These are phyloP conservation scores for Strongylocentrotus purpuratus DNA, from an alignment of 35 echinoderm and acorn worm species.

Conservation along the genomic window DNA sequence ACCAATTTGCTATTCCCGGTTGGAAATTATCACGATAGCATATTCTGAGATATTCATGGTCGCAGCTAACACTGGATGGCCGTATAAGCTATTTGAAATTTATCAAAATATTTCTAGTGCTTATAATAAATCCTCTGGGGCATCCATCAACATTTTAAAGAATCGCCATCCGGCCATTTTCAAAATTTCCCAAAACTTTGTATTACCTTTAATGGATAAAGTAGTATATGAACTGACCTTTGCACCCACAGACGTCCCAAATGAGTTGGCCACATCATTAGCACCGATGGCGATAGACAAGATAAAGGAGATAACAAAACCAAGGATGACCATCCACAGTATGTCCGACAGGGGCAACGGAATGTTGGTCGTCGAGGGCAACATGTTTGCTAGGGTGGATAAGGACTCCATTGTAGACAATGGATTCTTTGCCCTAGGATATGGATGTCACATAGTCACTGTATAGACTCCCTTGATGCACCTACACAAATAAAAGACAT, in stretches of 20 bases:
- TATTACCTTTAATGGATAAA: no score
- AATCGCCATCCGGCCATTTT: no score
- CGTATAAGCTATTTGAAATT: no score
- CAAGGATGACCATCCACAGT: slow-evolving; percentile 65
- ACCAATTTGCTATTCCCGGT: no score
- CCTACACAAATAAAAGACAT: neutral
- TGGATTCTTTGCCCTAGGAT: neutral
- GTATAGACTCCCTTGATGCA: neutral
- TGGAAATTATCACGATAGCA: no score
- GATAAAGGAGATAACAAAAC: slow-evolving; percentile 67
- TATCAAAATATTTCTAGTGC: no score
- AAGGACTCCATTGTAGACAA: neutral
- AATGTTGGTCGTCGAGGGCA: neutral
- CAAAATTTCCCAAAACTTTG: no score
- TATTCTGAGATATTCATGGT: no score
- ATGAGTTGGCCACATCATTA: slow-evolving; percentile 83
- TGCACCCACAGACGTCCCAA: slow-evolving; percentile 69
- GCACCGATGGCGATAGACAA: slow-evolving; percentile 69
- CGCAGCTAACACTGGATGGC: no score
- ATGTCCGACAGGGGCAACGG: neutral
- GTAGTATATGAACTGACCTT: slow-evolving; percentile 21
- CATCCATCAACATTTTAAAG: no score
- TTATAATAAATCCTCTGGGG: no score
- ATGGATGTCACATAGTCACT: no score
- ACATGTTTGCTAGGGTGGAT: neutral